Base-by-base conservation (phyloP, 2,113 vertebrate species). In the Regulus satrapa region DNA sequence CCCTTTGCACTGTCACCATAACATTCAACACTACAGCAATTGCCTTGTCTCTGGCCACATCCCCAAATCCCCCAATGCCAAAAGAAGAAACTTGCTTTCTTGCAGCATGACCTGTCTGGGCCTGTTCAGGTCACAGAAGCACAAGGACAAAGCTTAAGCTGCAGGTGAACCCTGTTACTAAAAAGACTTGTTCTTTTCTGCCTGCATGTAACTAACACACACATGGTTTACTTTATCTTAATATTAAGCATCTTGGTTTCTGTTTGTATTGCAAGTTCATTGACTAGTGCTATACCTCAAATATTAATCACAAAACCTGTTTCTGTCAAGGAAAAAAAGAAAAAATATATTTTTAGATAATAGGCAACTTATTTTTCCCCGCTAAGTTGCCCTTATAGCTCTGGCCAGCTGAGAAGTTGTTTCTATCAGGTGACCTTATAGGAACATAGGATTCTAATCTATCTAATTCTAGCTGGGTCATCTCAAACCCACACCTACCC, bases 31-130 rank as follows among this genome's bases (percentile, higher is more conserved):
- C 15, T 19, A 54, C 3, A 73, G 14, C 17, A 48, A n/a, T 4
- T 3, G 3, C 14, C 29, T 59, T 64, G 18, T 28, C 41, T 40
- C 21, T 43, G 49, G 31, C 5, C 63, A 49, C 18, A 43, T 29
- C 6, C 9, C 23, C n/a, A 34, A 2, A 54, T 28, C 1, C 10
- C 6, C 2, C 31, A 52, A 3, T 23, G 34, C 4, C 12, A 74
- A 55, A 49, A 16, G 16, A n/a, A 4, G 14, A 91, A 82, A 81
- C 9, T 66, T 20, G 59, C 4, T 40, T 51, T 59, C 48, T 32
- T 41, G 20, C 24, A 79, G 10, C 21, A 52, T 13, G 4, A 17
- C 3, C 6, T 14, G 12, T 15, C 46, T 58, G 12, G 14, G 9
- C 12, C 43, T 79, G 43, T 29, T 23, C 59, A 23, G 3, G 18